Conservation (phyloP, 2,797 vertebrate genomes). For the Falco peregrinus region DNA sequence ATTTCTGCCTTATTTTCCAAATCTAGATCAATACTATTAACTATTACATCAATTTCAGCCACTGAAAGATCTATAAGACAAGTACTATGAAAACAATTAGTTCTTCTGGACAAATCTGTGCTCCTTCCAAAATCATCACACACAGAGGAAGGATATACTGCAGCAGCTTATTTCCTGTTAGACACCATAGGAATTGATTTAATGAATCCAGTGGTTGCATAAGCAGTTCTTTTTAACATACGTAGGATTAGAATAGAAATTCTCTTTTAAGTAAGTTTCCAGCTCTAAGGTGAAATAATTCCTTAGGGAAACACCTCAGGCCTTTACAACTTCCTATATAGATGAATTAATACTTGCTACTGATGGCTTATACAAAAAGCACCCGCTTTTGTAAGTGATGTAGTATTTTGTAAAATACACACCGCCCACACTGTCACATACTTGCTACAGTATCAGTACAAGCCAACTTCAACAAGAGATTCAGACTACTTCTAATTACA, state of each 20-base stretch:
- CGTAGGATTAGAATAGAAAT: neutral
- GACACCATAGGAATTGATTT: neutral
- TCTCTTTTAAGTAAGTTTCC: neutral
- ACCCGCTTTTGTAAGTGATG: neutral
- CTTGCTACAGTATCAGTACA: neutral
- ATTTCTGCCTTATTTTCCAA: conserved; percentile 2
- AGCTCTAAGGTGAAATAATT: neutral
- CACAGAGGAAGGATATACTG: neutral
- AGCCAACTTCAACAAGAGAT: neutral
- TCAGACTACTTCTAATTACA: neutral
- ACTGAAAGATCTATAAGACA: neutral
- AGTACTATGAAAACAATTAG: neutral
- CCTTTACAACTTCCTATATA: neutral
- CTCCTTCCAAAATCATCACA: neutral
- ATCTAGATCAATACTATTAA: neutral
- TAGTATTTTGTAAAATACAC: neutral
- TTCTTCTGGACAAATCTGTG: neutral
- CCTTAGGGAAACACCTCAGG: neutral
- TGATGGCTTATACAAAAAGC: neutral
- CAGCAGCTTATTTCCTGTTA: neutral
- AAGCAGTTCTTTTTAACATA: neutral
- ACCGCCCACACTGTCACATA: neutral
- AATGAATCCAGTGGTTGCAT: neutral
- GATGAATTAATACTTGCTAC: neutral
- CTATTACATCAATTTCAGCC: neutral